Evolutionary conservation across 2,888 invertebrate genomes (phyloP), one percentile per base, ranked within the genome.

Genomic region (Leptopilina myrica): DNA sequence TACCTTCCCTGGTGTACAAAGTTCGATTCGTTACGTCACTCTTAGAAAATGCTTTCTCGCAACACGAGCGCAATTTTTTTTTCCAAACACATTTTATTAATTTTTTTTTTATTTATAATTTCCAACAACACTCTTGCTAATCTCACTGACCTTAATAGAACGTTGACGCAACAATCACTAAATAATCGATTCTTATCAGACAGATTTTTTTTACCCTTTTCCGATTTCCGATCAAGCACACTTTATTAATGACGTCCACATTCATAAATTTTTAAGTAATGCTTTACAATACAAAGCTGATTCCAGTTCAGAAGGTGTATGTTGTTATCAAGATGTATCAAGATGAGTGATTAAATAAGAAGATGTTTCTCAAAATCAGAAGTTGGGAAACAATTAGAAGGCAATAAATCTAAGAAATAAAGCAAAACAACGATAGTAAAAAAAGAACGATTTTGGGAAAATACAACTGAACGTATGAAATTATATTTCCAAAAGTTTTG

Each of bases 11-110:
- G 33, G 33, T 80, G 43, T 64, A 14, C 79, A 76, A 49, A 49
- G 15, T 46, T 12, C 64, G 46, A 65, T 33, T 26, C 64, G 64
- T 86, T 86, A 78, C 85, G 81, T 86, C 85, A 86, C 53, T 20
- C 62, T 15, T 20, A 62, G 62, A 62, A 62, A 62, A 62, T 62
- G 8, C 62, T 62, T 62, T 20, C 40, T 64, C 64, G 11, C 11
- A 33, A 20, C 20, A 9, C 9, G 33, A 40, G 33, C 64, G 64
- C 4, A 64, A 33, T 12, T 64, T 64, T 33, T 62, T 62, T 20
- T 62, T 14, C 15, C 15, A 20, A 62, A 9, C 62, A 20, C n/a
- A 62, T 62, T 20, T 20, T 62, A 8, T 15, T 62, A 62, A 20
- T 62, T 62, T 62, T 20, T 8, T 62, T 20, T 43, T 49, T 49